These are phyloP conservation scores for Coregonus ussuriensis DNA, from an alignment of 2,797 vertebrate genomes.

Conservation along the genomic window DNA sequence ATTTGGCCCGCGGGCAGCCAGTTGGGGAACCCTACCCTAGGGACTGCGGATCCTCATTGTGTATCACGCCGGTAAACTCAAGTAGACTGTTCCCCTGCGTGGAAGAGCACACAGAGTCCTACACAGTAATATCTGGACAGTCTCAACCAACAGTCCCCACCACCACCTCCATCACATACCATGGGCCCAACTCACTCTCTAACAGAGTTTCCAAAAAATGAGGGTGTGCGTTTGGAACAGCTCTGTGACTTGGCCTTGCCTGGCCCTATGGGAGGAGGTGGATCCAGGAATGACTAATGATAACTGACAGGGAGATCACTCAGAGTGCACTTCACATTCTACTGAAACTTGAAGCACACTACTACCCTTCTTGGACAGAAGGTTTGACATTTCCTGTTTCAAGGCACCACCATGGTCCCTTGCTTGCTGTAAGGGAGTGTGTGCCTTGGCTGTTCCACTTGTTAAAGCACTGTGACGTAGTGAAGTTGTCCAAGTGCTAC, in stretches of 20 bases:
- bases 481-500: no score
- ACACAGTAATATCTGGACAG: constrained; percentile 63
- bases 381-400: neutral
- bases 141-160: constrained; percentile 34
- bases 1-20: no score
- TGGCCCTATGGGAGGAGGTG: constrained; percentile 57
- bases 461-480: neutral
- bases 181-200: constrained; percentile 61
- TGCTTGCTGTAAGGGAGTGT: neutral
- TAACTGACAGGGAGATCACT: constrained; percentile 30
- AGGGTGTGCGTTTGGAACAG: constrained; percentile 68
- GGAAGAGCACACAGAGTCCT: constrained; percentile 38
- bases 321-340: neutral
- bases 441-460: neutral
- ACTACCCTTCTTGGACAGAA: neutral
- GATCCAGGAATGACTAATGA: constrained; percentile 43
- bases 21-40: constrained; percentile 2
- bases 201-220: constrained; percentile 67
- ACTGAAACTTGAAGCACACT: neutral
- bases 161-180: constrained; percentile 63
- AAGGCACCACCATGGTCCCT: neutral
- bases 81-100: constrained; percentile 55
- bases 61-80: constrained; percentile 54
- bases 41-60: constrained; percentile 66
- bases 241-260: constrained; percentile 52